Evolutionary conservation across 2,888 invertebrate species (phyloP).

Genomic region (Ferdinandea cuprea): DNA sequence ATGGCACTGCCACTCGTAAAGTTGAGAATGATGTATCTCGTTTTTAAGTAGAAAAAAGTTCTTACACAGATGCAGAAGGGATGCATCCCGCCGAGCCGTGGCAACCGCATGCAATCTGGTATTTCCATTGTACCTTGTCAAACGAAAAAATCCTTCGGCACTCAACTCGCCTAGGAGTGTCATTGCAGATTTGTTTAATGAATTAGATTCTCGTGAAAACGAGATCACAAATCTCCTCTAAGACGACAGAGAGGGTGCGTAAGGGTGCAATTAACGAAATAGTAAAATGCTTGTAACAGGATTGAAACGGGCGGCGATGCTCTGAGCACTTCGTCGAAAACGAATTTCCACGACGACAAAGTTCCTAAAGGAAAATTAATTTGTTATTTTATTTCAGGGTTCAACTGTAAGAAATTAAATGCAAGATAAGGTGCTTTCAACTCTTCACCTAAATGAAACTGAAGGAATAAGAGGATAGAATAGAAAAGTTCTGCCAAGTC

Average conservation of each 20-base stretch:
- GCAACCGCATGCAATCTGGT: constrained; percentile 48
- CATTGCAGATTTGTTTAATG: constrained; percentile 44
- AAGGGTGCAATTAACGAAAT: constrained; percentile 59
- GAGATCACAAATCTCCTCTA: constrained; percentile 31
- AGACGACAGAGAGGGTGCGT: constrained; percentile 23
- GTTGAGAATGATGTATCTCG: constrained; percentile 39
- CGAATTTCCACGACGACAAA: constrained; percentile 50
- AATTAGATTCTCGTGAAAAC: constrained; percentile 43
- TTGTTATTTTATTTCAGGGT: constrained; percentile 64
- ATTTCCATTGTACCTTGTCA: constrained; percentile 34
- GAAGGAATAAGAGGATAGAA: constrained; percentile 51
- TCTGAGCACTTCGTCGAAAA: constrained; percentile 29
- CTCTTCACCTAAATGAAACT: constrained; percentile 40
- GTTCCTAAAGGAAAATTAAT: constrained; percentile 65
- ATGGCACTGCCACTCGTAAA: constrained; percentile 34
- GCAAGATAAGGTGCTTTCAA: constrained; percentile 65
- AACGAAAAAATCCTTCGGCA: constrained; percentile 39
- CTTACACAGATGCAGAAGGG: constrained; percentile 23
- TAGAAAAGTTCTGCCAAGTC: constrained; percentile 42
- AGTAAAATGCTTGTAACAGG: constrained; percentile 38
- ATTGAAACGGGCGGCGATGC: constrained; percentile 37
- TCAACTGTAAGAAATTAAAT: constrained; percentile 67
- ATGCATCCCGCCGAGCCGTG: constrained; percentile 4
- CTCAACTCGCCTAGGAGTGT: constrained; percentile 6
- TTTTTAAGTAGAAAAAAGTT: constrained; percentile 38